Evolutionary conservation across 1,140 invertebrate species (phyloP), one percentile per base, ranked within the genome.

Genomic region (Idris sp.): DNA sequence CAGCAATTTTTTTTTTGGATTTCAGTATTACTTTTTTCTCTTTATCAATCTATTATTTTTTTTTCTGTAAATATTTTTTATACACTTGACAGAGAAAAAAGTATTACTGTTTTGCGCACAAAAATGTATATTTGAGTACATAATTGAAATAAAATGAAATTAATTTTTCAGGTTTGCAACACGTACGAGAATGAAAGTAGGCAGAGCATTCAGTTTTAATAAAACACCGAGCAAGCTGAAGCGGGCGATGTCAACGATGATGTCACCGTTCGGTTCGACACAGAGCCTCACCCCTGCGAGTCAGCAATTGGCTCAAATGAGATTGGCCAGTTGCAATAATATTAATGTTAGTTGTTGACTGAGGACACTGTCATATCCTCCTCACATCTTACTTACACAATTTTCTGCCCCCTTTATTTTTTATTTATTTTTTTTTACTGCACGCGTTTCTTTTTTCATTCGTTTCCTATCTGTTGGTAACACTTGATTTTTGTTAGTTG

Each of bases 211-310:
- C 79, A 97, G 96, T 48, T 96, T 98, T 84, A 97, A 96, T 85
- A 96, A 96, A 87, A 98, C 96, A 4, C 96, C 96, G 13, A 95
- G 93, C 43, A 97, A 96, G 87, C 83, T 98, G 74, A 98, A 97
- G 87, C 90, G 96, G 44, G 96, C 97, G 2, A 93, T 98, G 81
- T 97, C 96, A 7, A 96, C 95, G n/a, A 93, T 96, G 90, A 96
- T 97, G 93, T 96, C 95, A 74, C 95, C 95, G 4, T 95, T 95
- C 86, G 93, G 93, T 48, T 93, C 92, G 74, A 92, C 92, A 7
- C 92, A 92, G 54, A 94, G 92, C 75, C 88, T 95, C 36, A 93
- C 93, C 61, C 93, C 91, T 11, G 91, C 90, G 25, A 91, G 84
- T 35, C 84, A 91, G 13, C 91, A 93, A 83, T 88, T 95, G 61